Conservation (phyloP, 2,113 vertebrate species). For the Ploceus nigricollis region DNA sequence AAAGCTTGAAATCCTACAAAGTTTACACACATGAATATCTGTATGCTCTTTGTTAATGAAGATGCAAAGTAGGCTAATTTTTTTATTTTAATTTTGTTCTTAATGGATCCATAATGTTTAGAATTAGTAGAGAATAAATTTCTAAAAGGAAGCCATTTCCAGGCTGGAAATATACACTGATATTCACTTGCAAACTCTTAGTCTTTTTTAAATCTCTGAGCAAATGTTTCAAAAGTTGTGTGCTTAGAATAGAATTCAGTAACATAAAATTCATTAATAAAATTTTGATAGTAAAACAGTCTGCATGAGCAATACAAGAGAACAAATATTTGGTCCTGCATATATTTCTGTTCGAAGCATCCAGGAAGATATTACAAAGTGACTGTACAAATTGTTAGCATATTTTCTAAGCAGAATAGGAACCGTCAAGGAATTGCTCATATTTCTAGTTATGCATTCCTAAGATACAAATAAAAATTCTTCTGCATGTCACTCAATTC, state of each 20-base stretch:
- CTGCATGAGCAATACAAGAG: background rate
- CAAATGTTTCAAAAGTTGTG: background rate
- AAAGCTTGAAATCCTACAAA: background rate
- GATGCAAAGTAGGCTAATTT: background rate
- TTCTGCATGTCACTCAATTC: background rate
- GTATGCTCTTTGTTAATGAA: background rate
- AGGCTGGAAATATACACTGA: background rate
- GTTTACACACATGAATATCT: background rate
- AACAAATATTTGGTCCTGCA: background rate
- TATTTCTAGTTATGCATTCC: slow-evolving; percentile 34
- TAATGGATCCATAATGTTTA: background rate
- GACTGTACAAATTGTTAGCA: background rate
- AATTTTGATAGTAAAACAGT: background rate
- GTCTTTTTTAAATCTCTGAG: background rate
- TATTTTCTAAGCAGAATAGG: slow-evolving; percentile 35
- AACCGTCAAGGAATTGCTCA: slow-evolving; percentile 42
- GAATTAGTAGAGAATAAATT: background rate
- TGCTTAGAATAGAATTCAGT: background rate
- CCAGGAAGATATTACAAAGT: background rate
- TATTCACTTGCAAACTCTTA: background rate
- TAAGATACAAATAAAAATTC: slow-evolving; percentile 25
- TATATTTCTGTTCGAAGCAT: background rate
- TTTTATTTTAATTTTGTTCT: background rate
- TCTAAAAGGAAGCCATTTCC: background rate
- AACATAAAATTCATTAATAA: background rate